These are phyloP conservation scores for Syngnathus rostellatus DNA, from an alignment of 2,797 vertebrate genomes.

Conservation along the genomic window DNA sequence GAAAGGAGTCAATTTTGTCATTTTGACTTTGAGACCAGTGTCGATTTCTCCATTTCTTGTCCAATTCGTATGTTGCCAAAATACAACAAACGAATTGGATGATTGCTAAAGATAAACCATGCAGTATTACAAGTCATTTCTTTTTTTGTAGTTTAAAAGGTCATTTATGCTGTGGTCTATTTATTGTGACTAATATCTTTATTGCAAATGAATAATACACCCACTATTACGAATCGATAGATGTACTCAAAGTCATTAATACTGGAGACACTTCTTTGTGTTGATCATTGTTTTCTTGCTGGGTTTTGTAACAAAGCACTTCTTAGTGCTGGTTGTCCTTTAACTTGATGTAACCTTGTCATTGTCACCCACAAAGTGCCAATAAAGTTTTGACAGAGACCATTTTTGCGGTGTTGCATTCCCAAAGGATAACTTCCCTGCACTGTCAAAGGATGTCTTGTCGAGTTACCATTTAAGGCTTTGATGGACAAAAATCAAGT, in stretches of 20 bases:
- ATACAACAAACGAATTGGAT: not conserved
- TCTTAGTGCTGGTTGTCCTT: not conserved
- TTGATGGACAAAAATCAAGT: not conserved
- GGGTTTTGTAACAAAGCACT: not conserved
- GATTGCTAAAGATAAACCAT: not conserved
- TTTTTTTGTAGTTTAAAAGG: not conserved
- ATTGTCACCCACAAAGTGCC: not conserved
- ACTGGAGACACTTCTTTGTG: not conserved
- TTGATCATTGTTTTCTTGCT: not conserved
- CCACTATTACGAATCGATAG: not conserved
- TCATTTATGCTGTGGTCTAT: not conserved
- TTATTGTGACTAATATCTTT: conserved; percentile 2
- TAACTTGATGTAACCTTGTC: not conserved
- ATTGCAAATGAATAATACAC: not conserved
- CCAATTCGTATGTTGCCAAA: not conserved
- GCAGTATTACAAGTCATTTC: not conserved
- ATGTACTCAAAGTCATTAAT: conserved; percentile 2
- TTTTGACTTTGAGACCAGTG: not conserved
- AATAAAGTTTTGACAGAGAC: conserved; percentile 1
- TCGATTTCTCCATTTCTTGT: not conserved
- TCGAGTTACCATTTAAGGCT: not conserved
- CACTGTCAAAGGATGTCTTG: not conserved
- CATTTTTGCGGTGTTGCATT: not conserved
- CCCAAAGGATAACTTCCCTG: not conserved
- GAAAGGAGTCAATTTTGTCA: not conserved